Conservation (phyloP, 2,113 vertebrate genomes). For the Micromys minutus region DNA sequence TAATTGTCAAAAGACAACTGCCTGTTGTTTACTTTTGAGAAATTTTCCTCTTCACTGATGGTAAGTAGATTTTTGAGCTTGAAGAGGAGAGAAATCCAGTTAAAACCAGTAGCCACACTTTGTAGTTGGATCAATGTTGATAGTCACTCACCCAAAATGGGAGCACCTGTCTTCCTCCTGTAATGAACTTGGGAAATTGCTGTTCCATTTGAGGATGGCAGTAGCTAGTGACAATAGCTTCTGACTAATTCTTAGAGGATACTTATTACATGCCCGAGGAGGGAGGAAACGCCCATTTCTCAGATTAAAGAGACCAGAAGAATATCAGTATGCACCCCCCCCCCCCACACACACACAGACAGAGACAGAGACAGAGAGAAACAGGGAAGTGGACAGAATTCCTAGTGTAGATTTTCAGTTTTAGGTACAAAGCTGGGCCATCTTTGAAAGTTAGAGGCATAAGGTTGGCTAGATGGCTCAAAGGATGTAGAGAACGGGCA, state of each 20-base stretch:
- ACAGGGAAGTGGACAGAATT: not conserved
- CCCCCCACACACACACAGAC: not conserved
- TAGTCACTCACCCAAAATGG: not conserved
- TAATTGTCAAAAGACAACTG: not conserved
- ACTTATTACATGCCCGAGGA: not conserved
- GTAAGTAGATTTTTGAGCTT: not conserved
- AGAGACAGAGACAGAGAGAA: not conserved
- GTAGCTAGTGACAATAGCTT: not conserved
- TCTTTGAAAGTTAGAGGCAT: slow-evolving; percentile 6
- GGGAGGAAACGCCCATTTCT: not conserved
- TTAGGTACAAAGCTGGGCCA: not conserved
- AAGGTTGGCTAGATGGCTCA: not conserved
- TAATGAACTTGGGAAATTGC: not conserved
- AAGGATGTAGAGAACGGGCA: not conserved
- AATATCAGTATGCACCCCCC: not conserved
- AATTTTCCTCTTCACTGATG: not conserved
- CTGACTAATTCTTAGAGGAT: not conserved
- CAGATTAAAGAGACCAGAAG: not conserved
- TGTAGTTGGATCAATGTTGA: not conserved
- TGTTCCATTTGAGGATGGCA: not conserved
- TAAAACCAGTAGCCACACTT: not conserved
- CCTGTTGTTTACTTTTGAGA: slow-evolving; percentile 1
- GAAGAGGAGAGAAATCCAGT: not conserved
- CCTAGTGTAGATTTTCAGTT: not conserved
- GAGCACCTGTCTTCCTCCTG: not conserved